Conservation (phyloP, 2,888 invertebrate genomes). For the Linnaemya vulpina region DNA sequence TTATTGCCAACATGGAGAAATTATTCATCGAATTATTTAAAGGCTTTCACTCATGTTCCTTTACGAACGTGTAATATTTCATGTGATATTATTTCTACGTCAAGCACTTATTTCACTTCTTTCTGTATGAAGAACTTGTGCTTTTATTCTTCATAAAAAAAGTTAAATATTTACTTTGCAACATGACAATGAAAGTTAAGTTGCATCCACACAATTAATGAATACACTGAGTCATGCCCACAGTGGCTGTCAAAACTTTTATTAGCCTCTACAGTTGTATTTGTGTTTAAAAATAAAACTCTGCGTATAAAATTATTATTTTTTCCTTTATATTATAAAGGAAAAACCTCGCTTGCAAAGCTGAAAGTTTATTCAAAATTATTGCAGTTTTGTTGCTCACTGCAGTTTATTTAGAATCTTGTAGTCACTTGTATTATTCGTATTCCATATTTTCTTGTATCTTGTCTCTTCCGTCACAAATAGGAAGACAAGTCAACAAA, state of each 20-base stretch:
- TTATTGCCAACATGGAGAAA: neutral
- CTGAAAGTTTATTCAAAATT: too few relatives aligned
- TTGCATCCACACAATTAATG: neutral
- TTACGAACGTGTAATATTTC: neutral
- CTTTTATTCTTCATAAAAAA: neutral
- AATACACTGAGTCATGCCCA: neutral
- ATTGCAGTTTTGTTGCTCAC: neutral
- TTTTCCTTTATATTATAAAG: too few relatives aligned
- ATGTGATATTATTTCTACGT: neutral
- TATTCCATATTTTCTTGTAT: slow-evolving; percentile 22
- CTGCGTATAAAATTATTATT: too few relatives aligned
- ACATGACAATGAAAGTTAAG: neutral
- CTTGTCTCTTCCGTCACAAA: slow-evolving; percentile 26
- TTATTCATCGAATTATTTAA: neutral
- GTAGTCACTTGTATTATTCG: neutral
- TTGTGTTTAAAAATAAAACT: too few relatives aligned
- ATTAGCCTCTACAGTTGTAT: too few relatives aligned
- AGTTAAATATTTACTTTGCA: too few relatives aligned
- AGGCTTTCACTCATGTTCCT: neutral
- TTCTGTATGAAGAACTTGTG: neutral
- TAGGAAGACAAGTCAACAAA: slow-evolving; percentile 58
- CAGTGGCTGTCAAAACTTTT: neutral
- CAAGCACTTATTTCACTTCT: neutral
- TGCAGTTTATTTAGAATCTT: neutral
- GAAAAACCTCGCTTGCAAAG: too few relatives aligned